Conservation (phyloP, 2,113 vertebrate species). For the Thoracochromis brauschi region DNA sequence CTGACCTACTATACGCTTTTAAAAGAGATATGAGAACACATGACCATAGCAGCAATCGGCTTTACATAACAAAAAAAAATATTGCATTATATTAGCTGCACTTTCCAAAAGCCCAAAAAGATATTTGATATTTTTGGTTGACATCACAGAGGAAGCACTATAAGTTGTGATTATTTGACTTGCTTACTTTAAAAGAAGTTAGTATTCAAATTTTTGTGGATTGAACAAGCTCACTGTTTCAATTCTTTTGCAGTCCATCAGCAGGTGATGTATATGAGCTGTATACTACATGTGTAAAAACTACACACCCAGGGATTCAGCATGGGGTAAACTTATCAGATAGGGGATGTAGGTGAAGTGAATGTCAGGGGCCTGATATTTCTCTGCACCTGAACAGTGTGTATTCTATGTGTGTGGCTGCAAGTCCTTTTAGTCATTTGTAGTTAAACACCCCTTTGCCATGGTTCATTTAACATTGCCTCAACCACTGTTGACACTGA, state of each 20-base stretch:
- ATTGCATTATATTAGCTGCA: neutral
- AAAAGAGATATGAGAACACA: neutral
- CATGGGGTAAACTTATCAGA: conserved; percentile 11
- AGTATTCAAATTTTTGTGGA: neutral
- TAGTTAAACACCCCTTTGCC: neutral
- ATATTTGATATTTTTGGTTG: neutral
- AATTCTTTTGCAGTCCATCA: neutral
- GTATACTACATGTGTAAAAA: neutral
- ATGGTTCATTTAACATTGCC: neutral
- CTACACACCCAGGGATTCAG: neutral
- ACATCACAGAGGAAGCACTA: neutral
- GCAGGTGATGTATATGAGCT: neutral
- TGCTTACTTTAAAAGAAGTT: neutral
- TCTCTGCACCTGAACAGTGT: neutral
- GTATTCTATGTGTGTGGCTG: neutral
- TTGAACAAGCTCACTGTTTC: neutral
- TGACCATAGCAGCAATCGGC: neutral
- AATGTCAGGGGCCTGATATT: conserved; percentile 23
- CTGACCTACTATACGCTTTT: neutral
- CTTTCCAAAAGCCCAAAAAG: neutral
- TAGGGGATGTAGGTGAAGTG: conserved; percentile 29
- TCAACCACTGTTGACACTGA: neutral
- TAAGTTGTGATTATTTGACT: neutral
- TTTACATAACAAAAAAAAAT: neutral
- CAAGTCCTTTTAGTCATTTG: neutral